phyloP scores from a whole-genome alignment of 2,113 vertebrate genomes.

The Numida meleagris region DNA sequence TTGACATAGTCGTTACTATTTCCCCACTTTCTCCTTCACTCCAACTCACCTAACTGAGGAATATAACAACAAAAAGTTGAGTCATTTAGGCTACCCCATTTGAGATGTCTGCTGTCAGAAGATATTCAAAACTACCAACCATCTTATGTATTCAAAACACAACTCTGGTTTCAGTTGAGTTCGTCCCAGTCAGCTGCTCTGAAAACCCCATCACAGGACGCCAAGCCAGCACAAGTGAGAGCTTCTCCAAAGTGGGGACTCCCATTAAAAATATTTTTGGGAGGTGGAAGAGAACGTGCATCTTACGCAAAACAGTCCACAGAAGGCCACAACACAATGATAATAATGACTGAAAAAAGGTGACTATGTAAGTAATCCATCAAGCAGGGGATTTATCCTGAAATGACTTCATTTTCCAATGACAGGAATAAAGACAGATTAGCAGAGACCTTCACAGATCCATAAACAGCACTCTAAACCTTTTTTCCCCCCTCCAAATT shows the following conservation, averaged over 20 bases:
- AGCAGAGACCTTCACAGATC: background rate
- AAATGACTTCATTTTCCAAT: background rate
- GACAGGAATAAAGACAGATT: background rate
- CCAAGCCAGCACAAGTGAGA: background rate
- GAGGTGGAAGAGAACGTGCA: background rate
- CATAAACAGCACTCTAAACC: background rate
- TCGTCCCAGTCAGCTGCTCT: too few species aligned
- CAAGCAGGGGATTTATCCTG: background rate
- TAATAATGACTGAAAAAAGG: background rate
- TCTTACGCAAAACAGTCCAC: background rate
- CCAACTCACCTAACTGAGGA: background rate
- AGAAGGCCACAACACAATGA: background rate
- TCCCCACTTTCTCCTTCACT: background rate
- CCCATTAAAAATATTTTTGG: background rate
- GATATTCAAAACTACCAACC: background rate
- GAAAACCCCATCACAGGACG: background rate
- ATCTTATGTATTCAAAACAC: background rate
- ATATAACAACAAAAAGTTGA: background rate
- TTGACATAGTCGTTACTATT: too few species aligned
- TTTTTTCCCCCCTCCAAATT: background rate
- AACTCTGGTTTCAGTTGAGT: background rate
- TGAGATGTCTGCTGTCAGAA: background rate
- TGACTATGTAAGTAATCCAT: background rate
- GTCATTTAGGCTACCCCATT: background rate
- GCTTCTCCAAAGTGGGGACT: background rate